A percentile compares a stretch with the other conserved stretches of the same genome.
Conservation (phyloP, 92 coral and sea anemone genomes). For the Epizoanthus scotinus region DNA sequence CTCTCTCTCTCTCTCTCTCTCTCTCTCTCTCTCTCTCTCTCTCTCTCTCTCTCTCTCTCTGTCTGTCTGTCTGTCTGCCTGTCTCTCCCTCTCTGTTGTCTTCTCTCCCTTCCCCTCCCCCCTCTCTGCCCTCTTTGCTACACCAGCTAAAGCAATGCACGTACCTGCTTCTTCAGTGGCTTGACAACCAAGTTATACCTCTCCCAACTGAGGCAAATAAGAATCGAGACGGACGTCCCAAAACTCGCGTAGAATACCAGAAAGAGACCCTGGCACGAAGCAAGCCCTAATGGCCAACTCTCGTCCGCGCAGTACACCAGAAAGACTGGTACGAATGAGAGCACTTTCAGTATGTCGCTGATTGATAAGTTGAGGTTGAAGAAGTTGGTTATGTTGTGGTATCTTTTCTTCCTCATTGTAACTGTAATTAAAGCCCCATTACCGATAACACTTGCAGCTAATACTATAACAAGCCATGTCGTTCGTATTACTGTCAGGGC, state of each 20-base stretch:
- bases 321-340: conserved; percentile 64
- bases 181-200: conserved; percentile 63
- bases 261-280: conserved; percentile 48
- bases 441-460: conserved; percentile 53
- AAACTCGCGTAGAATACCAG: conserved; percentile 48
- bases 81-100: too few relatives aligned
- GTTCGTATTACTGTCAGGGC: conserved; percentile 23
- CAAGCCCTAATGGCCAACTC: conserved; percentile 49
- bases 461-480: conserved; percentile 64
- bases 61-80: too few relatives aligned
- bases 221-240: conserved; percentile 53
- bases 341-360: conserved; percentile 68
- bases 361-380: conserved; percentile 67
- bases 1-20: too few relatives aligned
- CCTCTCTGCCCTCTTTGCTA: too few relatives aligned
- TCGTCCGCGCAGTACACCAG: conserved; percentile 51
- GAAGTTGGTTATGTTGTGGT: conserved; percentile 62
- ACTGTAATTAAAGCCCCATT: conserved; percentile 66
- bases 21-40: too few relatives aligned
- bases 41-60: too few relatives aligned
- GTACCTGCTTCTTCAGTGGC: conserved; percentile 73
- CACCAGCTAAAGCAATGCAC: not conserved
- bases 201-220: conserved; percentile 73
- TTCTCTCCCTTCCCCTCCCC: too few relatives aligned
- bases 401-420: conserved; percentile 53